Percentiles rank a stretch among this genome's conserved stretches.
Evolutionary conservation across 2,888 invertebrate species (phyloP).

Genomic region (Philereme vetulata): DNA sequence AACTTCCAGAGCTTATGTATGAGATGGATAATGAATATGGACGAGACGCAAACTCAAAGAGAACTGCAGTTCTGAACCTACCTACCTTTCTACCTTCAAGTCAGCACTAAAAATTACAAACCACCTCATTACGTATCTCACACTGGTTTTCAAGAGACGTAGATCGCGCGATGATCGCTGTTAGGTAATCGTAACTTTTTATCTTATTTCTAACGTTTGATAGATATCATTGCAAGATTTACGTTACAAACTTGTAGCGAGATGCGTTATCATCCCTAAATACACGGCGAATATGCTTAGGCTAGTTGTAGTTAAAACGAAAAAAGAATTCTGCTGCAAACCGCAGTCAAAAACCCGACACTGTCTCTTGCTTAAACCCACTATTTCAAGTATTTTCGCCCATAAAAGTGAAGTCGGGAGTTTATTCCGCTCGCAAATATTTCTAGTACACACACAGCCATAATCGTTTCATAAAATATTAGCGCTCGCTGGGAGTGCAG

Average conservation of each 20-base stretch:
- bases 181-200: too few species aligned
- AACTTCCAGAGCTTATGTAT: constrained; percentile 11
- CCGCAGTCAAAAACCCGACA: constrained; percentile 12
- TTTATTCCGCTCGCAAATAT: constrained; percentile 35
- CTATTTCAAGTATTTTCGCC: constrained; percentile 25
- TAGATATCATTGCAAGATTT: too few species aligned
- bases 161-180: too few species aligned
- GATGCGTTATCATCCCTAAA: too few species aligned
- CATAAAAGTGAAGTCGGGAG: constrained; percentile 25
- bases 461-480: constrained; percentile 44
- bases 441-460: constrained; percentile 31
- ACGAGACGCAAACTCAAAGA: constrained; percentile 3
- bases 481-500: constrained; percentile 23
- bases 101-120: background rate
- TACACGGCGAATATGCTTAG: too few species aligned
- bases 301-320: too few species aligned
- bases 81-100: background rate
- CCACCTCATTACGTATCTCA: too few species aligned
- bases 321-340: too few species aligned
- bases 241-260: too few species aligned
- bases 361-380: constrained; percentile 23
- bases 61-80: background rate
- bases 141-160: too few species aligned
- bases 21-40: constrained; percentile 18
- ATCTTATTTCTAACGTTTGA: too few species aligned